A percentile compares a stretch with the other conserved stretches of the same genome.
Conservation (phyloP, 2,888 invertebrate species). For the Drosophila affinis region DNA sequence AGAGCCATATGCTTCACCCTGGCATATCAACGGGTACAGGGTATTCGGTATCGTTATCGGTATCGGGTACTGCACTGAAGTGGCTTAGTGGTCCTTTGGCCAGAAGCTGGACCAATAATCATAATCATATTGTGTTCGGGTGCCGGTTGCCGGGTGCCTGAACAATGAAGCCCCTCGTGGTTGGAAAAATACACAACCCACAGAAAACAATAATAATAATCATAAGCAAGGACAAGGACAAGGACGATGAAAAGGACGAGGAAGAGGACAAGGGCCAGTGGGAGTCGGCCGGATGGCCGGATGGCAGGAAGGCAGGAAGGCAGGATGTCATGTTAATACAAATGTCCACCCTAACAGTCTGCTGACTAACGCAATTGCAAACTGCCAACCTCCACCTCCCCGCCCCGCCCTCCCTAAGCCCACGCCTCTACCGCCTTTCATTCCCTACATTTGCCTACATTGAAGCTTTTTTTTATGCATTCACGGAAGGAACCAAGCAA, state of each 20-base stretch:
- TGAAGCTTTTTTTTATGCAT: background rate
- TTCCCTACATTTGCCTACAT: background rate
- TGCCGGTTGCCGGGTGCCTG: slow-evolving; percentile 14
- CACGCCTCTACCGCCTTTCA: background rate
- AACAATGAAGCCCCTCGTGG: slow-evolving; percentile 52
- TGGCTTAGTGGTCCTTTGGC: slow-evolving; percentile 61
- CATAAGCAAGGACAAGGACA: slow-evolving; percentile 55
- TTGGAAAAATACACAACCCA: slow-evolving; percentile 51
- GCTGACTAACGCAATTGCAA: slow-evolving; percentile 78
- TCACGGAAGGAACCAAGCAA: background rate
- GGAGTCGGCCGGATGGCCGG: slow-evolving; percentile 1
- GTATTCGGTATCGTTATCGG: background rate
- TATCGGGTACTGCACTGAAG: slow-evolving; percentile 42
- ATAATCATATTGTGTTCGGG: slow-evolving; percentile 74
- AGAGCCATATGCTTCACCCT: too few relatives aligned
- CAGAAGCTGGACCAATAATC: slow-evolving; percentile 61
- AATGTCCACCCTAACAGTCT: slow-evolving; percentile 65
- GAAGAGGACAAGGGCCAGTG: background rate
- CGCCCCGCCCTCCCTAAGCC: background rate
- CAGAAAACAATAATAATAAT: slow-evolving; percentile 71
- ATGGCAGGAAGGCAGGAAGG: slow-evolving; percentile 55
- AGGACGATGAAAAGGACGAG: background rate
- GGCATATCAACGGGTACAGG: background rate
- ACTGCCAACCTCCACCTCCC: slow-evolving; percentile 46
- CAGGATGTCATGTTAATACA: slow-evolving; percentile 77